Conservation (phyloP, 2,888 invertebrate species). For the Diplolepis rosae region DNA sequence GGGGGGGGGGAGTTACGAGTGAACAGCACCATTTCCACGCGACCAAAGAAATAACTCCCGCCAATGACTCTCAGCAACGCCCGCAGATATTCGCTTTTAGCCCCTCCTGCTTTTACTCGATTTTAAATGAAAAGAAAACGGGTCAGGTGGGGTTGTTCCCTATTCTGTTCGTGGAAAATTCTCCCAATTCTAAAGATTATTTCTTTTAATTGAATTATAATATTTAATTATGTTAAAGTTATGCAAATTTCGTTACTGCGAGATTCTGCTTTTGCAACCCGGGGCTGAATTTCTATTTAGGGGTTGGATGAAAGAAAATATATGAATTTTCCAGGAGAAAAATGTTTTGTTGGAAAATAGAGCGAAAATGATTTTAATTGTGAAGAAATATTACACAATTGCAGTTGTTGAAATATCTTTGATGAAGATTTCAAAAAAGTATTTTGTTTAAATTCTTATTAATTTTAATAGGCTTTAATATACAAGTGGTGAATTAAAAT, state of each 20-base stretch:
- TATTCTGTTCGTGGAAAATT: neutral
- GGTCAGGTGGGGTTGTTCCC: slow-evolving; percentile 14
- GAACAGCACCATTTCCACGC: slow-evolving; percentile 39
- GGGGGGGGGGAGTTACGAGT: slow-evolving; percentile 28
- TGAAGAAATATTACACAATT: too few species aligned
- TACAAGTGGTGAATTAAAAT: too few species aligned
- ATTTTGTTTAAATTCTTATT: too few species aligned
- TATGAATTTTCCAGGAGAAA: too few species aligned
- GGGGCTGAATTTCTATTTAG: neutral
- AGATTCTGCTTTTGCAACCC: neutral
- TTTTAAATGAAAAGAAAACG: neutral
- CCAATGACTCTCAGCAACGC: slow-evolving; percentile 44
- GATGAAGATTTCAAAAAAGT: too few species aligned
- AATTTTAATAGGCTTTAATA: too few species aligned
- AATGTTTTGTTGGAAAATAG: too few species aligned
- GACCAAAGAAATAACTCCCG: slow-evolving; percentile 37
- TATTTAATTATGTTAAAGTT: neutral
- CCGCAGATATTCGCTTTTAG: slow-evolving; percentile 30
- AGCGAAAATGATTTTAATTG: too few species aligned
- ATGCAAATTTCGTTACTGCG: neutral
- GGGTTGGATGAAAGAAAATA: too few species aligned
- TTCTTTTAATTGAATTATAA: neutral
- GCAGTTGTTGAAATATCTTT: too few species aligned
- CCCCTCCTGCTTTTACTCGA: slow-evolving; percentile 3
- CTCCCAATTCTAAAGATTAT: neutral